phyloP scores from a whole-genome alignment of 1,140 invertebrate species.

The Formica selysi region DNA sequence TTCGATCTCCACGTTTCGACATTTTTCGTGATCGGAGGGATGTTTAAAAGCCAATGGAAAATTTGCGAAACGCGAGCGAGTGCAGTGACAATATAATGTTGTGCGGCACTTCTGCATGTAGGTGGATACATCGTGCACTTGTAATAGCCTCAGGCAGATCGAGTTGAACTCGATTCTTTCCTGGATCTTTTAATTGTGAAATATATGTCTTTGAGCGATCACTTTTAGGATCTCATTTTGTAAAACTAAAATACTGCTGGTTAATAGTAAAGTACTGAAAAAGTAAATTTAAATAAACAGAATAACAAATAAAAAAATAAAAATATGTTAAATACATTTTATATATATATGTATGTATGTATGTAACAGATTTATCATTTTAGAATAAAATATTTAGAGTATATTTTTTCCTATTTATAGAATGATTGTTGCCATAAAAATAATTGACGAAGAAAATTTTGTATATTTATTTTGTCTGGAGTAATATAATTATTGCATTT shows the following conservation, averaged over 20 bases:
- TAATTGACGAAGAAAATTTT: neutral
- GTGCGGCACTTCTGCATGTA: neutral
- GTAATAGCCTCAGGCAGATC: slow-evolving; percentile 6
- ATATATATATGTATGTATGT: no score
- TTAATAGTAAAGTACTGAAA: neutral
- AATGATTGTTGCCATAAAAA: neutral
- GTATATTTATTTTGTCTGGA: neutral
- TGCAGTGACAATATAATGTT: slow-evolving; percentile 25
- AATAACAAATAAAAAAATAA: no score
- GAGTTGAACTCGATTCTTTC: slow-evolving; percentile 2
- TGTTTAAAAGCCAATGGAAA: slow-evolving; percentile 37
- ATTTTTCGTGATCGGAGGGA: slow-evolving; percentile 29
- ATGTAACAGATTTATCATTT: no score
- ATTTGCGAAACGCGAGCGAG: slow-evolving; percentile 21
- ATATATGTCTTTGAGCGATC: neutral
- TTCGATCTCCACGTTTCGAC: neutral
- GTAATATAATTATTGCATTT: slow-evolving; percentile 5
- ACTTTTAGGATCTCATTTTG: neutral
- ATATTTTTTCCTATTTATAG: neutral
- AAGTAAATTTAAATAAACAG: no score
- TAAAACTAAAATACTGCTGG: neutral
- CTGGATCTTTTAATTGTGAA: slow-evolving; percentile 6
- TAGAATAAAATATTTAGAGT: no score
- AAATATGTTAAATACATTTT: no score
- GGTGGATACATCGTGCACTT: neutral